Conservation (phyloP, 1,140 invertebrate species). For the Pteromalus puparum region DNA sequence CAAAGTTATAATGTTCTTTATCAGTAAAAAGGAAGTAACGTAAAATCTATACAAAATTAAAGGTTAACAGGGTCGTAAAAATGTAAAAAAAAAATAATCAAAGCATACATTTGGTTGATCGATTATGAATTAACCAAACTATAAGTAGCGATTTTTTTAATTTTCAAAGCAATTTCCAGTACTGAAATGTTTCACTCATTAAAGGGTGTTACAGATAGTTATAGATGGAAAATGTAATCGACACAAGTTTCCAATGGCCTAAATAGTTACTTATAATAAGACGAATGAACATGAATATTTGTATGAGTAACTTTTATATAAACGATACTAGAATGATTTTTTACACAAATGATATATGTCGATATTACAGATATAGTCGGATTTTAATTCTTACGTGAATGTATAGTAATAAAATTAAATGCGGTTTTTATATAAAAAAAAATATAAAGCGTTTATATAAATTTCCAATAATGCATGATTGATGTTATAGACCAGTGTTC, state of each 20-base stretch:
- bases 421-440: constrained; percentile 14
- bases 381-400: constrained; percentile 28
- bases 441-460: constrained; percentile 7
- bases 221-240: constrained; percentile 32
- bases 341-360: constrained; percentile 41
- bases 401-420: constrained; percentile 25
- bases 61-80: constrained; percentile 44
- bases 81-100: constrained; percentile 30
- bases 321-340: constrained; percentile 41
- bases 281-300: constrained; percentile 46
- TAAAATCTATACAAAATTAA: constrained; percentile 23
- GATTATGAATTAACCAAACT: constrained; percentile 12
- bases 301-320: constrained; percentile 43
- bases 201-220: constrained; percentile 20
- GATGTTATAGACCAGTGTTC: neutral
- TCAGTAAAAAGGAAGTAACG: constrained; percentile 7
- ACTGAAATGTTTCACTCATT: constrained; percentile 15
- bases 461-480: constrained; percentile 38
- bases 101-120: constrained; percentile 31
- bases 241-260: constrained; percentile 53
- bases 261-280: constrained; percentile 53
- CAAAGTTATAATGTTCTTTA: constrained; percentile 17
- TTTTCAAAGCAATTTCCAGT: constrained; percentile 37
- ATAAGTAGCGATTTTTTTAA: constrained; percentile 25
- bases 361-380: constrained; percentile 28